Base-by-base conservation (phyloP, 2,797 vertebrate genomes). In the Micrastur ruficollis region DNA sequence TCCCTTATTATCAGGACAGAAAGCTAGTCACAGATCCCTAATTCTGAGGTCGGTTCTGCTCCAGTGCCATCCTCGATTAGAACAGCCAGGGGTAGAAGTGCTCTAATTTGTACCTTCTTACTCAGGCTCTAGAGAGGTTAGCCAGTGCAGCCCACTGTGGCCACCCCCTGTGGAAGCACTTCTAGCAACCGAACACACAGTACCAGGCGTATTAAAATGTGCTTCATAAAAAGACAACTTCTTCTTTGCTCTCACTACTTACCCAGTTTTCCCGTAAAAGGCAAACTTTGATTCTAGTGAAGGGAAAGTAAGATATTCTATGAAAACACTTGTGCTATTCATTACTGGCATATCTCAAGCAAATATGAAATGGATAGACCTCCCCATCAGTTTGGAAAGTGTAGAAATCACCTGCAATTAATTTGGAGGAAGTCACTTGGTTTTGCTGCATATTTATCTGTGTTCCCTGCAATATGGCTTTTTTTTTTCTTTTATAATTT, bases 31-130 rank as follows among this genome's bases (percentile, higher is more conserved):
- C 61, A 75, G 74, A 52, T 91, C 74, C 65, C 71, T 81, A 68
- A 70, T 93, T 96, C 90, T 56, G 67, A 82, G 93, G 86, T 90
- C 95, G 81, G 83, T 95, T 96, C 93, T 96, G 95, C 90, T 94
- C 75, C 86, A 89, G 78, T 8, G 8, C 92, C 74, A 71, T 76
- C 59, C 38, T 73, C 44, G 12, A 82, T 90, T 92, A 92, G 81
- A 95, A 67, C 91, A 96, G 91, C 78, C 12, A 88, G 92, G 88
- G 84, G 84, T 71, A 76, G 81, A 92, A 96, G 49, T 78, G 78
- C 55, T 94, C 89, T 93, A 92, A 95, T 96, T 84, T 87, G 56
- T 94, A 47, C 67, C 56, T 76, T 86, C 81, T 85, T 90, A 62
- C 56, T 34, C 47, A 36, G 67, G 74, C 86, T 81, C 40, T 4